Conservation (phyloP, 2,888 invertebrate species). For the Trichogramma evanescens region DNA sequence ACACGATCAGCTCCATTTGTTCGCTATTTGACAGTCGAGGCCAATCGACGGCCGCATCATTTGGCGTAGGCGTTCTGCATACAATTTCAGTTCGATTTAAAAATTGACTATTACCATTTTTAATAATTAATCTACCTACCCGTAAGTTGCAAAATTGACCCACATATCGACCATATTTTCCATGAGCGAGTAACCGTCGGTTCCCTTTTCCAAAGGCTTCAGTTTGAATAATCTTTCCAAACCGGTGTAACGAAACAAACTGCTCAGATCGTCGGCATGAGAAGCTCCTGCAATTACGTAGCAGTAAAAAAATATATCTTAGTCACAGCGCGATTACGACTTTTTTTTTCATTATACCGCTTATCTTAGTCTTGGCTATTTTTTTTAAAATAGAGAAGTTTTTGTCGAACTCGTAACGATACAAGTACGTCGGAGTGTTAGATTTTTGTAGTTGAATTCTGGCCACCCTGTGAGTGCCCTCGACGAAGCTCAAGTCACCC, state of each 20-base stretch:
- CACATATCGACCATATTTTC: slow-evolving; percentile 47
- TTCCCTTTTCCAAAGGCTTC: slow-evolving; percentile 18
- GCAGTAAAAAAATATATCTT: background rate
- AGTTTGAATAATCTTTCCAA: slow-evolving; percentile 15
- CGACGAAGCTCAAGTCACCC: slow-evolving; percentile 27
- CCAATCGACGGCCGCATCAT: too few relatives aligned
- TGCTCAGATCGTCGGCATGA: slow-evolving; percentile 51
- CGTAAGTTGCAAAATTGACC: slow-evolving; percentile 49
- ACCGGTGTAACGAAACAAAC: slow-evolving; percentile 44
- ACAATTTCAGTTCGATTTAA: background rate
- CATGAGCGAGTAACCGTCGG: slow-evolving; percentile 34
- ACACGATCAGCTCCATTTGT: too few relatives aligned
- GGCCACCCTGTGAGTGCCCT: slow-evolving; percentile 25
- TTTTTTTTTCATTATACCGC: slow-evolving; percentile 1
- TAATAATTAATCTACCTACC: slow-evolving; percentile 35
- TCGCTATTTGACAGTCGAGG: too few relatives aligned
- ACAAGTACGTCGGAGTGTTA: slow-evolving; percentile 28
- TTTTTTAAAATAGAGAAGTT: slow-evolving; percentile 21
- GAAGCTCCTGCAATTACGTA: slow-evolving; percentile 40
- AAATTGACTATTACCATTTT: background rate
- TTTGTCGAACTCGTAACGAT: slow-evolving; percentile 29
- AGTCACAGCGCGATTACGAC: background rate
- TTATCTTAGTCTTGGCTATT: background rate
- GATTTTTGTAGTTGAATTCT: slow-evolving; percentile 22
- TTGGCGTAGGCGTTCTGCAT: too few relatives aligned